Evolutionary conservation across 1,140 invertebrate genomes (phyloP).

Genomic region (Uloborus diversus): DNA sequence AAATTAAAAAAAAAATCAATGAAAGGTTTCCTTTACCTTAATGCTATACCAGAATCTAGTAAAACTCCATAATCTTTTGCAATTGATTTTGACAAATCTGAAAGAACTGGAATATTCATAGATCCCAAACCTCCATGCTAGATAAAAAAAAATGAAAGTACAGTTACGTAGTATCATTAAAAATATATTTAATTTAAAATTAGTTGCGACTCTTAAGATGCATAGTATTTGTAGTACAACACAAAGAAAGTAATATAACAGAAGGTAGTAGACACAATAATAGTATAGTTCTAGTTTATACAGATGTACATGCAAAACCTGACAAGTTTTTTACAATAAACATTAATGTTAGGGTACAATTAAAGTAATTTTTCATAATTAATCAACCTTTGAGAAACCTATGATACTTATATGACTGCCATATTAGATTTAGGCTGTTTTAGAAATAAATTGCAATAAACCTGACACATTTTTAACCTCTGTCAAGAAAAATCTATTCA

Average conservation of each 20-base stretch:
- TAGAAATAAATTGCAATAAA: no score
- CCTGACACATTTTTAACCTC: no score
- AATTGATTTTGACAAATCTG: slow-evolving; percentile 91
- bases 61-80: slow-evolving; percentile 88
- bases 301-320: neutral
- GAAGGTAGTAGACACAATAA: no score
- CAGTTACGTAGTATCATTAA: neutral
- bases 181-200: neutral
- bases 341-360: no score
- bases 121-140: slow-evolving; percentile 83
- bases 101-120: slow-evolving; percentile 88
- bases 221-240: neutral
- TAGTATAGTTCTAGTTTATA: neutral
- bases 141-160: slow-evolving; percentile 63
- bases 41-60: slow-evolving; percentile 82
- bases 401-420: no score
- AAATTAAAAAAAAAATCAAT: neutral
- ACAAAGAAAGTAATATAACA: neutral
- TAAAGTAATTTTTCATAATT: no score
- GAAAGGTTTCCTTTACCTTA: slow-evolving; percentile 63
- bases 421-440: no score
- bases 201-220: no score
- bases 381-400: no score
- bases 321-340: no score
- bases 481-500: no score